Evolutionary conservation across 2,797 vertebrate species (phyloP), one percentile per base, ranked within the genome.

Genomic region (Phrynocephalus guinanensis): DNA sequence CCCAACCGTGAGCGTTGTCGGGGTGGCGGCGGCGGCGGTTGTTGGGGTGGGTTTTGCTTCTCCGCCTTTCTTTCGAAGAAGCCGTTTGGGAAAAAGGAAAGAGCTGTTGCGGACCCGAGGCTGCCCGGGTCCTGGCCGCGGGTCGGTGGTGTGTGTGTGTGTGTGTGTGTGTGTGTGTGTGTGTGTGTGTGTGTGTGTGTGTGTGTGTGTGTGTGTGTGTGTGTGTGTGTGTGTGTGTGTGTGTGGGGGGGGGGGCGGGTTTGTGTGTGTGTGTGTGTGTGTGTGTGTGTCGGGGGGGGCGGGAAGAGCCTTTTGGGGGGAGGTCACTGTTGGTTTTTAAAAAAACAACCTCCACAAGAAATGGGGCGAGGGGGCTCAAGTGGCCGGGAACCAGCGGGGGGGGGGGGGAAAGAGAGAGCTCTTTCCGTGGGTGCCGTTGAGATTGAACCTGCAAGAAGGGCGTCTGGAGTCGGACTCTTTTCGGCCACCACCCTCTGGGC

Each of bases 361-460:
- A 28, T 33, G 20, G 44, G 26, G 44, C 11, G 80, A 56, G 82
- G 24, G 56, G 56, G 4, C 71, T 38, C 63, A 38, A 50, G 56
- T 50, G 78, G 80, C 68, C 56, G 68, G 87, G 79, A 16, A 56
- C 26, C 26, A 28, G 33, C 44, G 85, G 66, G 84, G 52, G 18
- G 13, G 66, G 18, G 66, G 66, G 66, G 63, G 11, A 1, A 13
- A 8, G 6, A 28, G 28, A 28, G 76, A 89, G 87, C 60, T 67
- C 30, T 83, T 66, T 92, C 73, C 76, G 1, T 89, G 87, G 81
- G 92, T 28, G 38, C 38, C 87, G 76, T 90, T 94, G 92, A 90
- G 92, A 86, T 90, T 94, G 94, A 95, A 94, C 94, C 89, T 94
- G 94, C 93, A 94, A 44, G 38, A 88, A 84, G 79, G 48, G 8